Evolutionary conservation across 2,797 vertebrate genomes (phyloP).

Genomic region (Hapalemur alaotrensis): DNA sequence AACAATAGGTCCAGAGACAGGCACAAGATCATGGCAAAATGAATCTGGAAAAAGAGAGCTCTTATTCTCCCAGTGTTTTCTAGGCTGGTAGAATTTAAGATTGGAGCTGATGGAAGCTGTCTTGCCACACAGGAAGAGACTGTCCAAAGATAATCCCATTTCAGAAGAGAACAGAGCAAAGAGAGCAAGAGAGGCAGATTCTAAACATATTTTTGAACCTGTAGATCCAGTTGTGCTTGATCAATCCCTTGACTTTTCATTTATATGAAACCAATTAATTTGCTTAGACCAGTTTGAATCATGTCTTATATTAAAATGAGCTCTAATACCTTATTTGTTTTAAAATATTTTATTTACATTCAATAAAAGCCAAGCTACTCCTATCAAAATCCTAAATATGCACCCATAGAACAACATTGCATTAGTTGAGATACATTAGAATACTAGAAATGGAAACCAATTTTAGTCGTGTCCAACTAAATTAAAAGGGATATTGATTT

Average conservation of each 20-base stretch:
- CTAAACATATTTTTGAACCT: not conserved
- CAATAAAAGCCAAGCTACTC: not conserved
- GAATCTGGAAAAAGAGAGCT: not conserved
- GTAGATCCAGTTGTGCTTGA: not conserved
- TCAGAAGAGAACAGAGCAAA: not conserved
- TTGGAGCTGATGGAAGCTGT: not conserved
- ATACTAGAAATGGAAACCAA: not conserved
- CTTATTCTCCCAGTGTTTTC: not conserved
- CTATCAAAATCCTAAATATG: not conserved
- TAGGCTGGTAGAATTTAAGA: not conserved
- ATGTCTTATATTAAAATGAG: not conserved
- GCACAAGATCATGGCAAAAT: not conserved
- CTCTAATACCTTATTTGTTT: not conserved
- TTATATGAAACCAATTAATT: not conserved
- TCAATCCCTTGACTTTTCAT: not conserved
- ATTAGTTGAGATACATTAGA: not conserved
- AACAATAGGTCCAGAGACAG: not conserved
- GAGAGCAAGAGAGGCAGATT: not conserved
- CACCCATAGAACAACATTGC: not conserved
- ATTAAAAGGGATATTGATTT: not conserved
- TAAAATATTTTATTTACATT: not conserved
- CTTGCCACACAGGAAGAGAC: not conserved
- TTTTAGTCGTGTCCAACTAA: not conserved
- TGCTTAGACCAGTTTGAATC: not conserved
- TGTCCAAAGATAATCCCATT: not conserved